phyloP scores from a whole-genome alignment of 1,140 invertebrate species.

The Drosophila athabasca region DNA sequence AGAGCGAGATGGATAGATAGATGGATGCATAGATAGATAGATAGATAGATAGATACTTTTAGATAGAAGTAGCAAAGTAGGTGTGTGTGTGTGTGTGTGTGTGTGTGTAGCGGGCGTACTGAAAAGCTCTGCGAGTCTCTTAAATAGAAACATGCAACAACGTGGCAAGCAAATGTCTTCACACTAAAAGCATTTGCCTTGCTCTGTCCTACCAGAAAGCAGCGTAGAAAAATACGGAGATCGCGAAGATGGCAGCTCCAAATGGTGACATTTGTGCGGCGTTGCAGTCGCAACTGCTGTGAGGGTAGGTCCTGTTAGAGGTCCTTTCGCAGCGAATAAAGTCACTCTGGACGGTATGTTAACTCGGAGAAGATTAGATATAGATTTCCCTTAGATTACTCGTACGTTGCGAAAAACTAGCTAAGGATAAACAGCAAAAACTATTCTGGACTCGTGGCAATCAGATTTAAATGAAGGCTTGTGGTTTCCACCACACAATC shows the following conservation, averaged over 20 bases:
- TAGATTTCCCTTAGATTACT: too few relatives aligned
- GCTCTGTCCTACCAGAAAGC: constrained; percentile 18
- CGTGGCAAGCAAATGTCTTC: constrained; percentile 58
- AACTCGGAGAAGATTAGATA: too few relatives aligned
- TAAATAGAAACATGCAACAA: constrained; percentile 71
- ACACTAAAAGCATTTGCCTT: constrained; percentile 70
- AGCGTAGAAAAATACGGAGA: constrained; percentile 2
- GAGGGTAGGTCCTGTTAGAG: too few relatives aligned
- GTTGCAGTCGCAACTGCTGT: constrained; percentile 21
- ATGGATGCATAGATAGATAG: background rate
- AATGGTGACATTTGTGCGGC: constrained; percentile 39
- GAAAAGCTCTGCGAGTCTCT: constrained; percentile 52
- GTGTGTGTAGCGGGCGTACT: constrained; percentile 55
- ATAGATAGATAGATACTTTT: background rate
- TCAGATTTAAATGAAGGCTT: too few relatives aligned
- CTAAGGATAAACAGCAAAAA: too few relatives aligned
- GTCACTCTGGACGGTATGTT: too few relatives aligned
- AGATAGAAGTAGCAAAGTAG: background rate
- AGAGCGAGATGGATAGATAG: background rate
- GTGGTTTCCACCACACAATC: too few relatives aligned
- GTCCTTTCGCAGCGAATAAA: too few relatives aligned
- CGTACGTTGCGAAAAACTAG: too few relatives aligned
- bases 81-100: constrained; percentile 15
- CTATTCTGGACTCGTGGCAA: too few relatives aligned
- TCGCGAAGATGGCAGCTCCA: constrained; percentile 13